These are phyloP conservation scores for Spatulosminthurus flaviceps DNA, from an alignment of 2,888 invertebrate genomes.

Conservation along the genomic window DNA sequence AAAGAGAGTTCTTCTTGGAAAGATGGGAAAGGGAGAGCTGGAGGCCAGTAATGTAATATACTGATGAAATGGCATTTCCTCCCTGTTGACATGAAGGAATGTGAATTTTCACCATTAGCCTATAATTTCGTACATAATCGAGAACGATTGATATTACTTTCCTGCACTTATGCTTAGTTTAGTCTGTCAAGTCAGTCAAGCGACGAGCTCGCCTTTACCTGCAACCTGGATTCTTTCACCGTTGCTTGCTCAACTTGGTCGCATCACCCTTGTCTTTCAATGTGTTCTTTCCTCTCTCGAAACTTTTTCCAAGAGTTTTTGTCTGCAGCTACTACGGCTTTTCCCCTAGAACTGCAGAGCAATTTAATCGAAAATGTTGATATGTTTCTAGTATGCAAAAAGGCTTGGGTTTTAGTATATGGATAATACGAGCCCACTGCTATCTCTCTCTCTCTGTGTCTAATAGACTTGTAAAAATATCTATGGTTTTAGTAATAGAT, in stretches of 20 bases:
- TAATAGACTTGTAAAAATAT: no score
- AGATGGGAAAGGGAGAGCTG: background rate
- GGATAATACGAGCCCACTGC: no score
- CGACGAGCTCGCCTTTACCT: conserved; percentile 11
- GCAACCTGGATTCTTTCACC: background rate
- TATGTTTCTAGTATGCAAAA: no score
- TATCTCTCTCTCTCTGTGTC: no score
- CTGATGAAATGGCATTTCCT: conserved; percentile 25
- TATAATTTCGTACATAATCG: background rate
- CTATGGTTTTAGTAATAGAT: no score
- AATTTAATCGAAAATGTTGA: no score
- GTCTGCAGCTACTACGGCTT: background rate
- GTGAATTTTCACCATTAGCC: conserved; percentile 25
- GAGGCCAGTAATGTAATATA: background rate
- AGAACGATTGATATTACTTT: conserved; percentile 22
- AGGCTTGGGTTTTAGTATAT: no score
- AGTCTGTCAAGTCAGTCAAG: background rate
- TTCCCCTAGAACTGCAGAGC: no score
- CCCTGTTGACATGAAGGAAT: conserved; percentile 19
- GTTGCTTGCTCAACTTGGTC: background rate
- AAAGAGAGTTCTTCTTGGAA: no score
- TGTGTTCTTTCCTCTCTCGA: background rate
- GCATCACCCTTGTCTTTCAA: background rate
- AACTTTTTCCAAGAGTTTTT: background rate
- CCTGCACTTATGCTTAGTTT: background rate